These are phyloP conservation scores for Pelagia noctiluca DNA, from an alignment of 30 jellyfish, hydroid and myxozoan genomes.

Conservation along the genomic window DNA sequence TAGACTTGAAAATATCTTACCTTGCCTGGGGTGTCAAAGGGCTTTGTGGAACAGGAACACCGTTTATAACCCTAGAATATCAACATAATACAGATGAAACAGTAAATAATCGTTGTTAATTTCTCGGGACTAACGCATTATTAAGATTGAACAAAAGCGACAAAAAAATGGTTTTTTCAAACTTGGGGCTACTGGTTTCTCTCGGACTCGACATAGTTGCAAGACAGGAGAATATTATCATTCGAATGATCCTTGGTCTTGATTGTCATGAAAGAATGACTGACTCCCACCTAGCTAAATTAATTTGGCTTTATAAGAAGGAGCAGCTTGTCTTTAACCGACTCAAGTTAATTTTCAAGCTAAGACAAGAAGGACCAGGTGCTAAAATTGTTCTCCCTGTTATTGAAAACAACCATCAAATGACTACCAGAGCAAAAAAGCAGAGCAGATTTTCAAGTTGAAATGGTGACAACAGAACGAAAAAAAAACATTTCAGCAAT, in stretches of 20 bases:
- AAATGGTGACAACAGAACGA: slow-evolving; percentile 55
- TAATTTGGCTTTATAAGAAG: slow-evolving; percentile 48
- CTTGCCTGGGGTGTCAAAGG: background rate
- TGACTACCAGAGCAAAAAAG: slow-evolving; percentile 66
- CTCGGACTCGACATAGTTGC: too few relatives aligned
- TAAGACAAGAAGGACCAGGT: slow-evolving; percentile 57
- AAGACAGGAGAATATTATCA: background rate
- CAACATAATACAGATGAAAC: background rate
- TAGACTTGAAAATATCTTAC: background rate
- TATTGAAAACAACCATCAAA: slow-evolving; percentile 60
- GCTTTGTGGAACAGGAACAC: background rate
- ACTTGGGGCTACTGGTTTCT: too few relatives aligned
- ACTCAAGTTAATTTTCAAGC: slow-evolving; percentile 51
- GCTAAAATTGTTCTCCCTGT: slow-evolving; percentile 65
- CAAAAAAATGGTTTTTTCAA: too few relatives aligned
- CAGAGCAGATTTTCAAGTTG: slow-evolving; percentile 64
- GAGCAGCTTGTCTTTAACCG: slow-evolving; percentile 51
- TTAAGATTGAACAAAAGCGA: too few relatives aligned
- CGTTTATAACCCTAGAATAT: background rate
- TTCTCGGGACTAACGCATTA: too few relatives aligned
- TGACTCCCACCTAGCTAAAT: slow-evolving; percentile 50
- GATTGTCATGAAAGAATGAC: slow-evolving; percentile 15
- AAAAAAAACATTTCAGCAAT: slow-evolving; percentile 47
- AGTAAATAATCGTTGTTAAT: too few relatives aligned
- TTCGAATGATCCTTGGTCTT: slow-evolving; percentile 30